phyloP scores from a whole-genome alignment of 2,797 vertebrate species.

The Leuciscus waleckii region DNA sequence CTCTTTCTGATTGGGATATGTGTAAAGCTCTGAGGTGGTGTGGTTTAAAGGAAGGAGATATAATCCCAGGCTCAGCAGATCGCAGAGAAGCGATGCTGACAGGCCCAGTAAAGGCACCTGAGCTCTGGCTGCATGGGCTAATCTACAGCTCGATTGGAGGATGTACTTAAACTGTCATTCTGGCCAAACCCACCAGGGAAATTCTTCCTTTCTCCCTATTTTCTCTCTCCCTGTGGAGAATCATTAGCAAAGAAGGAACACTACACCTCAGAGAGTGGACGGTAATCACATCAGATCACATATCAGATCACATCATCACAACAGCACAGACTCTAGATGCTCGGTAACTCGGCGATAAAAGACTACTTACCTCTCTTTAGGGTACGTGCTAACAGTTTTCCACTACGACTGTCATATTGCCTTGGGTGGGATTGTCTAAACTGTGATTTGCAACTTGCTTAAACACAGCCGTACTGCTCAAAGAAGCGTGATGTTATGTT shows the following conservation, averaged over 20 bases:
- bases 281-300: slow-evolving; percentile 49
- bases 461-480: slow-evolving; percentile 31
- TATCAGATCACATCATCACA: slow-evolving; percentile 45
- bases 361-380: slow-evolving; percentile 45
- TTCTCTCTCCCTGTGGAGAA: slow-evolving; percentile 14
- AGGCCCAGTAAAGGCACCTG: slow-evolving; percentile 30
- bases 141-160: slow-evolving; percentile 43
- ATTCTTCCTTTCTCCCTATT: slow-evolving; percentile 47
- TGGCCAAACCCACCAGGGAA: slow-evolving; percentile 40
- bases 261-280: slow-evolving; percentile 48
- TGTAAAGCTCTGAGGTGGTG: slow-evolving; percentile 37
- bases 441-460: slow-evolving; percentile 38
- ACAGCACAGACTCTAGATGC: slow-evolving; percentile 39
- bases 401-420: slow-evolving; percentile 35
- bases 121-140: slow-evolving; percentile 42
- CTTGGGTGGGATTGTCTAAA: slow-evolving; percentile 32
- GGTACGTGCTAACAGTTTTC: slow-evolving; percentile 34
- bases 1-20: slow-evolving; percentile 50
- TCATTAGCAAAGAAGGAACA: slow-evolving; percentile 44
- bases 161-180: slow-evolving; percentile 49
- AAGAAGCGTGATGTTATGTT: slow-evolving; percentile 39
- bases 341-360: slow-evolving; percentile 7
- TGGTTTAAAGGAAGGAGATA: slow-evolving; percentile 39
- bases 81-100: slow-evolving; percentile 37
- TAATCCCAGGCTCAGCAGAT: slow-evolving; percentile 48